Evolutionary conservation across 2,888 invertebrate species (phyloP), one percentile per base, ranked within the genome.

Genomic region (Dromius quadrimaculatus): DNA sequence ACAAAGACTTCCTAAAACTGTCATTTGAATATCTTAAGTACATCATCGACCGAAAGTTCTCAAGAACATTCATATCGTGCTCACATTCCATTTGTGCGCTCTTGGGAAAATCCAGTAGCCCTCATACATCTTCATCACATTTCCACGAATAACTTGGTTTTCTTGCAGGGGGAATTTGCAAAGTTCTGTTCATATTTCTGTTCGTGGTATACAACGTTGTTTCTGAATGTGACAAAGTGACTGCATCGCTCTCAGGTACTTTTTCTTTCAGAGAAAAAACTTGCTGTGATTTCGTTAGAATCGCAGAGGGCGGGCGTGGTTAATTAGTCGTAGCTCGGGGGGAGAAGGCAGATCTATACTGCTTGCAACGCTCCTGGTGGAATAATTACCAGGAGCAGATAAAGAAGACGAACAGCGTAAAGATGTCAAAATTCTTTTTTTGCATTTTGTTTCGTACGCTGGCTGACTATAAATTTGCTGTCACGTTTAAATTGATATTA

Each of bases 401-500:
- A 70, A 70, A 70, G 70, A 70, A 70, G 70, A 70, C 50, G 47
- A 50, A 70, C 70, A 62, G 43, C 70, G 34, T 20, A 36, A 68
- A 54, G 47, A 70, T 62, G 70, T 70, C 70, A 70, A 70, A 70
- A 62, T 70, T 70, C 62, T 38, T 70, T 70, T 69, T 70, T 45
- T 70, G 43, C 70, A 59, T 59, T 66, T 59, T 59, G 28, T 68
- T 59, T 57, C 68, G 41, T 59, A 22, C 62, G 41, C 59, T 38
- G 17, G 22, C 23, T 9, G 34, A 32, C 66, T 28, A 70, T 70
- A 70, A 70, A 70, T 70, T 50, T 50, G n/a, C 43, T 36, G 45
- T 70, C 62, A 70, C 70, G 62, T 70, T 62, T 70, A 62, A 70
- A 70, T 70, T 70, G 70, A 70, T 70, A 70, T 62, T 32, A 59